Base-by-base conservation (phyloP, 2,888 invertebrate genomes). In the Kryphioiulus occultus region DNA sequence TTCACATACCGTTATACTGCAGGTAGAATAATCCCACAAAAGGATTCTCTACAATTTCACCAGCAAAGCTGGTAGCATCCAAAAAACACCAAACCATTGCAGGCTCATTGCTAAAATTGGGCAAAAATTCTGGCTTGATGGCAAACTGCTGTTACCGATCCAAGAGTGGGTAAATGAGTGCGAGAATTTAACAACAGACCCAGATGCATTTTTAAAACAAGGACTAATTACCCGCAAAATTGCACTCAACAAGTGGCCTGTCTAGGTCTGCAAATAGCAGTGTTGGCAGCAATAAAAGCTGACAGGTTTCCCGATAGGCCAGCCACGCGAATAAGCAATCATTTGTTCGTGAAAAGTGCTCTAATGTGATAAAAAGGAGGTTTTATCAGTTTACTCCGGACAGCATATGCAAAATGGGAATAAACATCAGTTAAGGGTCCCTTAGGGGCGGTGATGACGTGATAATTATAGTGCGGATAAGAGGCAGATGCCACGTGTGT, bases 101-200 rank as follows among this genome's bases (percentile, higher is more conserved):
- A n/a, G 7, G 35, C 7, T 35, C 35, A 35, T 35, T 35, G 68
- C n/a, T 26, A 68, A 68, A 68, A 26, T 68, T 10, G 68, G 78
- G 78, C 9, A 5, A 15, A 32, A 78, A 26, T 68, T 59, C 30
- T 4, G 0, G 78, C 15, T 26, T 78, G 78, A 15, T 15, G 3
- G 15, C 78, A 30, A 78, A 78, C 78, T 78, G 78, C 78, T 78
- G 78, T 78, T 78, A 78, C 26, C 30, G 12, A 78, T 32, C 78
- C 17, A 32, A 78, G 30, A 78, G 78, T 32, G 78, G 78, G 78
- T 15, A 78, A 78, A 30, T 17, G 78, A 30, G 78, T 30, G 78
- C 4, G 15, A 30, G 30, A 30, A 32, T 30, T 12, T 26, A 78
- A 78, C 15, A 78, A 78, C 78, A 78, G 5, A 68, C 26, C 78